Evolutionary conservation across 2,888 invertebrate genomes (phyloP).

Genomic region (Pyralis farinalis): DNA sequence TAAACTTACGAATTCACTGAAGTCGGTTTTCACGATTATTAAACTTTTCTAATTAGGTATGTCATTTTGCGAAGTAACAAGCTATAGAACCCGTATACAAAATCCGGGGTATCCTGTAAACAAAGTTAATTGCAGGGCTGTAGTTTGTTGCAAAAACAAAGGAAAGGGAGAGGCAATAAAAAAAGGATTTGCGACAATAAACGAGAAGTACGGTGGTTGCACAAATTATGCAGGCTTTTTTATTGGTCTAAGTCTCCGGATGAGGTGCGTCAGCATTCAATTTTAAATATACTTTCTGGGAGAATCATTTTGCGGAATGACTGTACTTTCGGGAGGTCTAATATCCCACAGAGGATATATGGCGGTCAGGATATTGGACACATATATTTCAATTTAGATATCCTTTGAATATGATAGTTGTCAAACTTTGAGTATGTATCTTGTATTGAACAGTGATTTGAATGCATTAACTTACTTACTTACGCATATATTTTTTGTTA

Average conservation of each 20-base stretch:
- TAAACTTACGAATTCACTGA: too few relatives aligned
- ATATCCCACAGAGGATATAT: not conserved
- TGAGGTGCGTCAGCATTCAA: conserved; percentile 10
- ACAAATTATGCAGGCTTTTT: conserved; percentile 11
- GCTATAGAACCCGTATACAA: too few relatives aligned
- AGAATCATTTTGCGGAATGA: conserved; percentile 8
- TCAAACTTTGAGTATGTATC: too few relatives aligned
- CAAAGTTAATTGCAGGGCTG: not conserved
- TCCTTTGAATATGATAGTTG: not conserved
- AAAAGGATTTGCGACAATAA: conserved; percentile 8
- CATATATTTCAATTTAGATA: not conserved
- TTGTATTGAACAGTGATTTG: too few relatives aligned
- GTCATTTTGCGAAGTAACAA: too few relatives aligned
- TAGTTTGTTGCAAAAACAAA: not conserved
- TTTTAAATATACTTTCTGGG: conserved; percentile 6
- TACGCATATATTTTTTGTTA: too few relatives aligned
- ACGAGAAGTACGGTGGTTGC: conserved; percentile 7
- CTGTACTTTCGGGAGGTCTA: conserved; percentile 1
- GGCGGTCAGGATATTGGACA: not conserved
- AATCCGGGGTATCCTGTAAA: too few relatives aligned
- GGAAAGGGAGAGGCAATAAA: conserved; percentile 7
- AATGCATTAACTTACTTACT: too few relatives aligned
- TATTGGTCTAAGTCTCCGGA: conserved; percentile 6
- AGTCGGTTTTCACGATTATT: too few relatives aligned
- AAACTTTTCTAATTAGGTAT: too few relatives aligned